These are phyloP conservation scores for Onychostruthus taczanowskii DNA, from an alignment of 2,113 vertebrate species.

Conservation along the genomic window DNA sequence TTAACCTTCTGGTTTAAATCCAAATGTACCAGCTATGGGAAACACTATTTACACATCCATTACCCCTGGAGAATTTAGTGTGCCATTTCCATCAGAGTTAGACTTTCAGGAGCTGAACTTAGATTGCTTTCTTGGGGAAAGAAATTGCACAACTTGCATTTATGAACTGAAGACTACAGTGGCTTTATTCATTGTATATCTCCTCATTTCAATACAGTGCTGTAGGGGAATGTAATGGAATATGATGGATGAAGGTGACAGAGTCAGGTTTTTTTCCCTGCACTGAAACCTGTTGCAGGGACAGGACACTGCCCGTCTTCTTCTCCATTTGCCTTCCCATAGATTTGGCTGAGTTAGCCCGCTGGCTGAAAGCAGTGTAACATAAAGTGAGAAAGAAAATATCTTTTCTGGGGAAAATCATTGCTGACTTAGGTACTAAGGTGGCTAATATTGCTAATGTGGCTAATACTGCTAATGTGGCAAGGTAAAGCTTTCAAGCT, in stretches of 20 bases:
- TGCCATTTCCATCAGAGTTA: conserved; percentile 21
- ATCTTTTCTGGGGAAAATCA: not conserved
- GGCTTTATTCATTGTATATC: not conserved
- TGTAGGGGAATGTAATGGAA: not conserved
- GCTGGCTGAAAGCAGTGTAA: not conserved
- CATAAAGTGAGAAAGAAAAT: not conserved
- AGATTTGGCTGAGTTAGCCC: not conserved
- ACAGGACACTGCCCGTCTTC: not conserved
- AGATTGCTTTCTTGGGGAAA: not conserved
- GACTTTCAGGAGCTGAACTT: not conserved
- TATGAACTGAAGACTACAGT: not conserved
- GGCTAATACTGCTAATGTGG: not conserved
- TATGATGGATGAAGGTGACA: not conserved
- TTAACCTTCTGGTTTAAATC: conserved; percentile 59
- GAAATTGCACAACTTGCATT: not conserved
- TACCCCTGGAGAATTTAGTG: not conserved
- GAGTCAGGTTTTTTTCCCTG: not conserved
- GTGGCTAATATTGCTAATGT: not conserved
- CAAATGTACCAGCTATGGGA: not conserved
- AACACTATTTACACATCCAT: not conserved
- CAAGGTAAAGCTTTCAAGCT: not conserved
- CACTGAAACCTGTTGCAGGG: not conserved
- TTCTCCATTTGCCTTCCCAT: not conserved
- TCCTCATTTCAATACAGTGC: not conserved
- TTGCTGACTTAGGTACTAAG: not conserved